Conservation (phyloP, 1,140 invertebrate species). For the Macrobrachium rosenbergii region DNA sequence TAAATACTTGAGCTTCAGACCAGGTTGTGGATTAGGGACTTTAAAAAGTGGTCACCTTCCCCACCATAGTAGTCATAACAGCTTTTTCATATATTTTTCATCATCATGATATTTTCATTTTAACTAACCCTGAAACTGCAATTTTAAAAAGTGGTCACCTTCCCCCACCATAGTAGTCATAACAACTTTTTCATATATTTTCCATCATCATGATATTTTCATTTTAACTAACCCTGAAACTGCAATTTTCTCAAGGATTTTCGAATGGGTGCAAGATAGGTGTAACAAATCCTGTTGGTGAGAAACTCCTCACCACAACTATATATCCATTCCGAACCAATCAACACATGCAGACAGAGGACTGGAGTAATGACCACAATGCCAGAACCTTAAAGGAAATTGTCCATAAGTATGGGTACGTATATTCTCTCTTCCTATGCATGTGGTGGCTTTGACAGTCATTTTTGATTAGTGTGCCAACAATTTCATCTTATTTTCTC, state of each 20-base stretch:
- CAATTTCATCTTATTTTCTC: too few species aligned
- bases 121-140: background rate
- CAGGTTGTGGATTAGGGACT: background rate
- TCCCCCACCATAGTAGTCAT: too few species aligned
- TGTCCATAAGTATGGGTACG: conserved; percentile 66
- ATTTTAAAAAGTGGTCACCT: too few species aligned
- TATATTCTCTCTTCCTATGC: background rate
- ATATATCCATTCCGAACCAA: conserved; percentile 76
- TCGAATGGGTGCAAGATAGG: conserved; percentile 88
- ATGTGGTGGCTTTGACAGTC: background rate
- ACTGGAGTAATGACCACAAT: conserved; percentile 58
- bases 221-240: background rate
- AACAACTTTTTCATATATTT: too few species aligned
- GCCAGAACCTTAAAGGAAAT: conserved; percentile 67
- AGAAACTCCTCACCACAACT: conserved; percentile 77
- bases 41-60: too few species aligned
- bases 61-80: too few species aligned
- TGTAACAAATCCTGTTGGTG: conserved; percentile 79
- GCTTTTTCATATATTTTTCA: too few species aligned
- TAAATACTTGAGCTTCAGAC: background rate
- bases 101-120: background rate
- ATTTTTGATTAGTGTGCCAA: too few species aligned
- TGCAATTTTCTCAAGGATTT: conserved; percentile 74
- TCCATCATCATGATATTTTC: background rate
- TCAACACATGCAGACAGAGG: conserved; percentile 65